phyloP scores from a whole-genome alignment of 2,888 invertebrate genomes.

The Drosophila subquinaria region DNA sequence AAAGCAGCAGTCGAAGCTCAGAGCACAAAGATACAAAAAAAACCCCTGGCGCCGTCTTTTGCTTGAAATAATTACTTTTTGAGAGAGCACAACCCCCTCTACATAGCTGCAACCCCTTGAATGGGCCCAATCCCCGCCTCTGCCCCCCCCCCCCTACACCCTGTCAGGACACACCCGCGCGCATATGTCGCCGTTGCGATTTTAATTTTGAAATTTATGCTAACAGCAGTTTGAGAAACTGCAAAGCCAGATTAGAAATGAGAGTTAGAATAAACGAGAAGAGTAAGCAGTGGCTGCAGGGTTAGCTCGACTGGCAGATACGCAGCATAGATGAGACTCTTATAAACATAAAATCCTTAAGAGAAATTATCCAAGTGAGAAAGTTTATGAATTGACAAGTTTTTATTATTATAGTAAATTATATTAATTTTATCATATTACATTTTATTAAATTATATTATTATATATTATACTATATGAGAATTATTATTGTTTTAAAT shows the following conservation, averaged over 20 bases:
- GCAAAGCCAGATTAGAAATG: slow-evolving; percentile 54
- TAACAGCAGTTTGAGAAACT: slow-evolving; percentile 82
- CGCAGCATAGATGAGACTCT: background rate
- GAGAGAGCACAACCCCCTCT: slow-evolving; percentile 52
- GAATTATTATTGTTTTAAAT: no score
- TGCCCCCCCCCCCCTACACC: slow-evolving; percentile 1
- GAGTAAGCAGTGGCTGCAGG: background rate
- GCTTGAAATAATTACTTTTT: slow-evolving; percentile 82
- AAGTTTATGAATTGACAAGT: no score
- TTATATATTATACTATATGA: no score
- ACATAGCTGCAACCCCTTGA: slow-evolving; percentile 39
- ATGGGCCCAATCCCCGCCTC: slow-evolving; percentile 9
- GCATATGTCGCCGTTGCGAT: slow-evolving; percentile 82
- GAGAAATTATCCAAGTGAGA: background rate
- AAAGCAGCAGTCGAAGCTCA: slow-evolving; percentile 43
- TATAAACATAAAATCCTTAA: background rate
- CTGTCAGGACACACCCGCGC: slow-evolving; percentile 57
- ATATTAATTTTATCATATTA: no score
- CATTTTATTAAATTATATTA: no score
- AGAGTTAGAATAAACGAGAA: slow-evolving; percentile 13
- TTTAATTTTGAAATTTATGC: slow-evolving; percentile 83
- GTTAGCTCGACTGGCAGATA: background rate
- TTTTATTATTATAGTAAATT: no score
- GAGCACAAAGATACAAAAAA: slow-evolving; percentile 47
- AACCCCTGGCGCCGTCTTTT: slow-evolving; percentile 73